Evolutionary conservation across 2,113 vertebrate genomes (phyloP).

Genomic region (Dromaius novaehollandiae): DNA sequence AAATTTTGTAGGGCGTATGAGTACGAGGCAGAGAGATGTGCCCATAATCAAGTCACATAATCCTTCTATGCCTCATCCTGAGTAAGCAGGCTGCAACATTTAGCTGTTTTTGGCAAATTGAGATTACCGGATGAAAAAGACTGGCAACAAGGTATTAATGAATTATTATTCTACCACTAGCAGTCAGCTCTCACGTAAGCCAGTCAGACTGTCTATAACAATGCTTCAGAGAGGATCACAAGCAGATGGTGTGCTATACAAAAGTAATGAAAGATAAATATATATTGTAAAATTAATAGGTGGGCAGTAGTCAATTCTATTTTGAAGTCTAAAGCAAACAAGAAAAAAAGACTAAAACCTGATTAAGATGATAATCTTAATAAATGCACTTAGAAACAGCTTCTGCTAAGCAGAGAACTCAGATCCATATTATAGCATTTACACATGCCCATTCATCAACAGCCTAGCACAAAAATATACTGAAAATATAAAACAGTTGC

Average conservation of each 20-base stretch:
- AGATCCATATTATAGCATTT: neutral
- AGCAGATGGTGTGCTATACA: neutral
- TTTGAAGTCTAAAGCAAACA: neutral
- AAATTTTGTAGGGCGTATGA: neutral
- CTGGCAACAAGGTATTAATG: neutral
- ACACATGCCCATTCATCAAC: neutral
- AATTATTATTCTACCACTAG: neutral
- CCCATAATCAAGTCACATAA: neutral
- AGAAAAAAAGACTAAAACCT: neutral
- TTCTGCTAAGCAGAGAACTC: neutral
- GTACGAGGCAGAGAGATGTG: neutral
- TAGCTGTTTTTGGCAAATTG: neutral
- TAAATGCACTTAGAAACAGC: neutral
- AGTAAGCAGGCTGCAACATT: neutral
- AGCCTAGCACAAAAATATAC: neutral
- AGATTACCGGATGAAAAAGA: neutral
- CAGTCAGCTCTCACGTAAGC: neutral
- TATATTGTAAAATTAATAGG: neutral
- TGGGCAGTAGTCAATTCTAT: neutral
- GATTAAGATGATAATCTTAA: neutral
- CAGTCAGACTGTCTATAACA: neutral
- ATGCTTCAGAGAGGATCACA: neutral
- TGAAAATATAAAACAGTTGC: neutral
- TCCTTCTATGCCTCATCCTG: neutral
- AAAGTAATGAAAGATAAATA: conserved; percentile 1